Evolutionary conservation across 2,113 vertebrate species (phyloP), one percentile per base, ranked within the genome.

Genomic region (Larimichthys crocea): DNA sequence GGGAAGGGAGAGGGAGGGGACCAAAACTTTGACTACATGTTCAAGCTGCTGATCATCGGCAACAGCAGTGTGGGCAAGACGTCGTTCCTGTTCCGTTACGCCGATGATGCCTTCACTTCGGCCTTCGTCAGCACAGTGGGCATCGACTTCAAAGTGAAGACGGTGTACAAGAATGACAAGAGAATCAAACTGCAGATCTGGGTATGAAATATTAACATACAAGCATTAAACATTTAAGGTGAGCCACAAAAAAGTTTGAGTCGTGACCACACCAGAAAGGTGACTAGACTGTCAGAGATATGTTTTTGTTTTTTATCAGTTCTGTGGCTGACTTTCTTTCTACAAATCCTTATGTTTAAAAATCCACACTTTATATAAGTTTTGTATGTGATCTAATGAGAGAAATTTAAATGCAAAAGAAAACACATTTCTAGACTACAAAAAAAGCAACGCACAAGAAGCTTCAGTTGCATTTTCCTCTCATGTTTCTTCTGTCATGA

Each of bases 131-230:
- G 98, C 96, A 99, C 98, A 0, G 98, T 99, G 29, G 98, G 98
- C 76, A 99, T 99, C 0, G 98, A 99, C 95, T 99, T 99, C 94
- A 99, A 99, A 96, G 97, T 99, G 52, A 99, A 99, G 95, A 99
- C 98, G 0, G 97, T 99, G 79, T 99, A 97, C 94, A 99, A 96
- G 95, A 99, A 99, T 56, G 98, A 98, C 92, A 99, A 99, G 94
- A 96, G 97, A 94, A 99, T 99, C 95, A 99, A 99, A 88, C 96
- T 99, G 74, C 98, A 99, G 94, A 99, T 99, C 85, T 99, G 98
- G 98, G 98, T 99, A 94, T 74, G 92, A 82, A 79, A 78, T 79
- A 79, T 83, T 80, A 44, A 77, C 14, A 29, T 26, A 0, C 0
- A 3, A 26, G 40, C 48, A 60, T 82, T 76, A 61, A 76, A 73